Percentiles rank a stretch among this genome's conserved stretches.
phyloP scores from a whole-genome alignment of 2,113 vertebrate species.

The Podilymbus podiceps region DNA sequence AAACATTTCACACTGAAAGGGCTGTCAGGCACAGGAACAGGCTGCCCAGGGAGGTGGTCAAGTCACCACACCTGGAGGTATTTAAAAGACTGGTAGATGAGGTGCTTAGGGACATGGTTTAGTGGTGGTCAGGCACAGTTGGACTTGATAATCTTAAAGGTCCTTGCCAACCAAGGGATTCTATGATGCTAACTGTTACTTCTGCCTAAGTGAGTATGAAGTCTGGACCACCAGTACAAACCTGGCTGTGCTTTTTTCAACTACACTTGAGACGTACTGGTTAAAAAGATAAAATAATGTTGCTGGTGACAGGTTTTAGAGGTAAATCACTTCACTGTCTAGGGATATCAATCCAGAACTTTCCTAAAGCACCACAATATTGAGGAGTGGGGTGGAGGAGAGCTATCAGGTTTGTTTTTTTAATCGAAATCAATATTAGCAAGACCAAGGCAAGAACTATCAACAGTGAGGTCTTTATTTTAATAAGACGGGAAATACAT shows the following conservation, averaged over 20 bases:
- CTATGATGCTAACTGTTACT: background rate
- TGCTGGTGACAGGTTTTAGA: background rate
- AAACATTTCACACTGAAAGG: too few relatives aligned
- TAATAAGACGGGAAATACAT: background rate
- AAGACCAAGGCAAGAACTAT: background rate
- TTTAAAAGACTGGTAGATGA: too few relatives aligned
- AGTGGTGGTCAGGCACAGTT: too few relatives aligned
- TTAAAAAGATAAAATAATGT: background rate
- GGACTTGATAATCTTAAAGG: too few relatives aligned
- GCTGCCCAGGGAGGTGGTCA: too few relatives aligned
- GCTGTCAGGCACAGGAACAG: too few relatives aligned
- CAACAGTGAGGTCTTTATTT: background rate
- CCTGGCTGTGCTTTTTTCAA: background rate
- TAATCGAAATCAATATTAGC: background rate
- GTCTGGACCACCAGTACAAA: background rate
- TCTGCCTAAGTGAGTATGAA: background rate
- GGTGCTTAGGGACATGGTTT: too few relatives aligned
- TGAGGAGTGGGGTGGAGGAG: accelerated
- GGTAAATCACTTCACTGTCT: background rate
- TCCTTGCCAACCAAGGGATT: too few relatives aligned
- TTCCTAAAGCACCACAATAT: background rate
- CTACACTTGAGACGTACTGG: background rate
- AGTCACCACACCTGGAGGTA: too few relatives aligned
- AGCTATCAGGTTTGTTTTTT: background rate
- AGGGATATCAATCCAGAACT: background rate